Evolutionary conservation across 2,888 invertebrate species (phyloP), one percentile per base, ranked within the genome.

Genomic region (Idaea biselata): DNA sequence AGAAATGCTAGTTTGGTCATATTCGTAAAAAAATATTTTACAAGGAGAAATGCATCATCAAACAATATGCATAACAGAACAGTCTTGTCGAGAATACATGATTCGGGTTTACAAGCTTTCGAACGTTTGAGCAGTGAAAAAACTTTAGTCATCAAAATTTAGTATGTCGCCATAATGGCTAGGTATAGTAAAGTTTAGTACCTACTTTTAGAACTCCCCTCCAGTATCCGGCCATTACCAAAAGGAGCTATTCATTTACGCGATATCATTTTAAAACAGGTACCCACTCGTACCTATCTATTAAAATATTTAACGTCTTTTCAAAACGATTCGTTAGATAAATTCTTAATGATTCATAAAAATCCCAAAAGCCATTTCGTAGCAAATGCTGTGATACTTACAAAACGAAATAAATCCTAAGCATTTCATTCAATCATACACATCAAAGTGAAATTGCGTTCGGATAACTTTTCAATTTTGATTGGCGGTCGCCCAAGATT

Each of bases 401-500:
- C 44, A 8, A 14, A 44, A 11, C 5, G 44, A 11, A 44, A 44
- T 44, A 44, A 44, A 44, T 44, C 44, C 11, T 3, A 14, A 44
- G 44, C 14, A 44, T 44, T 44, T 44, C 44, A 44, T 44, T 44
- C 44, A 44, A 44, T 44, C 44, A 44, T 44, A 44, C 8, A 44
- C 44, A 44, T 44, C 44, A 44, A 44, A 44, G 44, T 44, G 44
- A 44, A 44, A 44, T 11, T 11, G 44, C 44, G 44, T 44, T 44
- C 44, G 11, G 11, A 44, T 44, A 44, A 44, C 14, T 44, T 44
- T 44, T 44, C 44, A 44, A 44, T 44, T 44, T 44, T 44, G 44
- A 44, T 44, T 44, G 44, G 44, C 44, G 44, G 44, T 44, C 44
- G 44, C 44, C 44, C 44, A 44, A 44, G 44, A 44, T 44, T 44